These are phyloP conservation scores for Motacilla alba DNA, from an alignment of 2,113 vertebrate species.

Conservation along the genomic window DNA sequence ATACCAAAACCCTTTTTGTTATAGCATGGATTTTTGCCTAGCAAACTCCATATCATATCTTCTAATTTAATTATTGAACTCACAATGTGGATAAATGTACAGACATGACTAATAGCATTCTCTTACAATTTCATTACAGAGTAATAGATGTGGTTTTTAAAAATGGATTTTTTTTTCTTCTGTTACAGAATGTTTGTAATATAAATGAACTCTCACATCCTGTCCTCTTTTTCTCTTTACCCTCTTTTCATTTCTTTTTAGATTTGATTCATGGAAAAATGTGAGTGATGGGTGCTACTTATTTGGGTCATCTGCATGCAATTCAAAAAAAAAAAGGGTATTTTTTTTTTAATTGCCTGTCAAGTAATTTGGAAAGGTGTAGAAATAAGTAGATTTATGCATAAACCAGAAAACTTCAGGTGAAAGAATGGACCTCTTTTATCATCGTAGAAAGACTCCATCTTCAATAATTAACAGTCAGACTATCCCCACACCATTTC, in stretches of 20 bases:
- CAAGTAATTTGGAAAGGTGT: conserved; percentile 7
- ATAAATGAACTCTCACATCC: conserved; percentile 21
- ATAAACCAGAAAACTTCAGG: conserved; percentile 14
- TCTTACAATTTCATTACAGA: conserved; percentile 36
- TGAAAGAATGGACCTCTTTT: background rate
- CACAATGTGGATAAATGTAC: conserved; percentile 21
- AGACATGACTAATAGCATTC: conserved; percentile 30
- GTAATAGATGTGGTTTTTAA: conserved; percentile 3
- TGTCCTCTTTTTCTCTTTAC: background rate
- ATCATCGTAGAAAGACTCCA: background rate
- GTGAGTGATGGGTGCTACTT: background rate
- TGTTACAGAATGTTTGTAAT: conserved; percentile 7
- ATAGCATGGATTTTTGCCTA: background rate
- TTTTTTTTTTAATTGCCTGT: background rate
- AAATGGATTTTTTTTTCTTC: background rate
- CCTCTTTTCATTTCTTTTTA: conserved; percentile 10
- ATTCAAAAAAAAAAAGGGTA: conserved; percentile 31
- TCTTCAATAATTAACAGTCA: conserved; percentile 41
- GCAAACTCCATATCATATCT: conserved; percentile 39
- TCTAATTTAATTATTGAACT: conserved; percentile 56
- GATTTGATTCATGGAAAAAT: conserved; percentile 22
- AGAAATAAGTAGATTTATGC: conserved; percentile 31
- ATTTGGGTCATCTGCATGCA: conserved; percentile 25
- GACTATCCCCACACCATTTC: background rate
- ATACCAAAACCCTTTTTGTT: conserved; percentile 37